A percentile compares a stretch with the other conserved stretches of the same genome.
Conservation (phyloP, 2,113 vertebrate genomes). For the Stegastes partitus region DNA sequence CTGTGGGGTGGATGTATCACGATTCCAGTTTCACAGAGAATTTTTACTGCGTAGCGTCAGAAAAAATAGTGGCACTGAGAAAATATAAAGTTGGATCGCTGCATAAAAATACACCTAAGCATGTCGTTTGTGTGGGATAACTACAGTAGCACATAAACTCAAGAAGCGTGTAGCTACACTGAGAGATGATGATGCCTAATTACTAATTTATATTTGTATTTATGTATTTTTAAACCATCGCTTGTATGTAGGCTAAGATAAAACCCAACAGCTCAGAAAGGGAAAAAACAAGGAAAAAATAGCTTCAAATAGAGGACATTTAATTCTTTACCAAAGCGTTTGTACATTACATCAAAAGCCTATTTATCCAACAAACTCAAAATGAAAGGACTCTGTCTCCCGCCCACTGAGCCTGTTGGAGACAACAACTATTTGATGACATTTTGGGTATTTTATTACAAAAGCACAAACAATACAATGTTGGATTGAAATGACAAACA, state of each 20-base stretch:
- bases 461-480: no score
- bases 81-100: not conserved
- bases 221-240: not conserved
- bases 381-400: not conserved
- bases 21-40: not conserved
- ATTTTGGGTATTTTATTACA: no score
- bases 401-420: not conserved
- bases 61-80: not conserved
- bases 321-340: slow-evolving; percentile 1
- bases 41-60: not conserved
- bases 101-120: not conserved
- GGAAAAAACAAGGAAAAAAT: not conserved
- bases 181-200: not conserved
- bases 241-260: not conserved
- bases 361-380: slow-evolving; percentile 5
- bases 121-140: not conserved
- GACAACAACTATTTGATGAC: not conserved
- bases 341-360: not conserved
- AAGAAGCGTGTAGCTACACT: not conserved
- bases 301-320: slow-evolving; percentile 9
- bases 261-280: not conserved
- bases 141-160: not conserved
- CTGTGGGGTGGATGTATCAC: not conserved
- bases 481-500: no score
- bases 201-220: not conserved